Conservation (phyloP, 1,140 invertebrate species). For the Calycopis cecrops region DNA sequence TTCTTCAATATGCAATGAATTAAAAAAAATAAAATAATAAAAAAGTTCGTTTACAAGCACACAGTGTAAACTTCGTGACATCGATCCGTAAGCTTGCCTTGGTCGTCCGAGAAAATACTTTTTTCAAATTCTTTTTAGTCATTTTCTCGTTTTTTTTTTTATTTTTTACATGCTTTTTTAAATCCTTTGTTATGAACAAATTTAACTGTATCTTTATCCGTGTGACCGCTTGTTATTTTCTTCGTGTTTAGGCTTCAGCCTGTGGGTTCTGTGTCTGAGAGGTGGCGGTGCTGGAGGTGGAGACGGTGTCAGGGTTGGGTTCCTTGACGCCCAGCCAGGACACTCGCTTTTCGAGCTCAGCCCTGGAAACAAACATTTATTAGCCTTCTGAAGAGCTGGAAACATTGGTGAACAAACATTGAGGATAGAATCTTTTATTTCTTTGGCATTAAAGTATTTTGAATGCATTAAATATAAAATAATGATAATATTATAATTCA, state of each 20-base stretch:
- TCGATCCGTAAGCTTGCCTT: not conserved
- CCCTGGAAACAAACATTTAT: not conserved
- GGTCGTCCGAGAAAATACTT: not conserved
- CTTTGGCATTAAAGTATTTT: too few species aligned
- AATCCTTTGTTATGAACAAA: not conserved
- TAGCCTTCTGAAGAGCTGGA: too few species aligned
- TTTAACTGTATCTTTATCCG: conserved; percentile 3
- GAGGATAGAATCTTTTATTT: too few species aligned
- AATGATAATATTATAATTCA: too few species aligned
- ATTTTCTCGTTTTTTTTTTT: not conserved
- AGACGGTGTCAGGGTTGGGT: conserved; percentile 1
- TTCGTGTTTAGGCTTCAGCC: not conserved
- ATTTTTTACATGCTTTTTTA: not conserved
- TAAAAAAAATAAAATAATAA: conserved; percentile 1
- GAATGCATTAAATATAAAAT: too few species aligned
- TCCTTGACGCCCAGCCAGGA: conserved; percentile 2
- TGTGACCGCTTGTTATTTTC: not conserved
- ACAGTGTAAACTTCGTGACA: not conserved
- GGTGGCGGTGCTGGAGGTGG: conserved; percentile 1
- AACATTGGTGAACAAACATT: too few species aligned
- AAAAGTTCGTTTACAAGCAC: not conserved
- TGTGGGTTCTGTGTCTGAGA: not conserved
- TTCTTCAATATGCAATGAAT: not conserved
- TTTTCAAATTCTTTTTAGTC: not conserved
- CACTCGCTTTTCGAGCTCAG: conserved; percentile 7